These are phyloP conservation scores for Nymphalis c-album DNA, from an alignment of 2,888 invertebrate genomes.

Conservation along the genomic window DNA sequence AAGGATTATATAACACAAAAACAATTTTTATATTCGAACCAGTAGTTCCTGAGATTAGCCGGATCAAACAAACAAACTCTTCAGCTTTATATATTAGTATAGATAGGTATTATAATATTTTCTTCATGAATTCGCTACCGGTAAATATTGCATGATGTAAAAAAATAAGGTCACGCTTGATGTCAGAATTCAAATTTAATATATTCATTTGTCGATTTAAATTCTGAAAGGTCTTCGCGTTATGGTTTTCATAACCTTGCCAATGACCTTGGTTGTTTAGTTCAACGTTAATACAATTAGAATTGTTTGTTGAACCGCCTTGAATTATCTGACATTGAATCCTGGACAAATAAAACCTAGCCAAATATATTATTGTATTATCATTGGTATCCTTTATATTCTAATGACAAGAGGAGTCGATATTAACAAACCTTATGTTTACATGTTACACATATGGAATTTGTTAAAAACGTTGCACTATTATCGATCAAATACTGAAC, in stretches of 20 bases:
- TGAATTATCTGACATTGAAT: constrained; percentile 34
- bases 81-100: no score
- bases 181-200: background rate
- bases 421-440: no score
- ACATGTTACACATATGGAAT: no score
- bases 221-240: constrained; percentile 35
- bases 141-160: background rate
- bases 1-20: no score
- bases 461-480: no score
- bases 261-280: constrained; percentile 47
- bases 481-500: no score
- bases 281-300: constrained; percentile 23
- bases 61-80: no score
- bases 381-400: background rate
- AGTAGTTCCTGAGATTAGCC: no score
- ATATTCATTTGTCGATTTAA: background rate
- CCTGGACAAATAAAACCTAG: constrained; percentile 12
- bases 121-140: background rate
- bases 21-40: no score
- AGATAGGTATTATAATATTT: no score
- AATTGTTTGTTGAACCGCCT: constrained; percentile 26
- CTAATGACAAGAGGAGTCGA: no score
- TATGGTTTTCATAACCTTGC: constrained; percentile 48
- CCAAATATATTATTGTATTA: constrained; percentile 10
- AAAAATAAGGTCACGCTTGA: background rate